Percentiles rank a stretch among this genome's conserved stretches.
Evolutionary conservation across 2,888 invertebrate genomes (phyloP).

Genomic region (Mythimna ferrago): DNA sequence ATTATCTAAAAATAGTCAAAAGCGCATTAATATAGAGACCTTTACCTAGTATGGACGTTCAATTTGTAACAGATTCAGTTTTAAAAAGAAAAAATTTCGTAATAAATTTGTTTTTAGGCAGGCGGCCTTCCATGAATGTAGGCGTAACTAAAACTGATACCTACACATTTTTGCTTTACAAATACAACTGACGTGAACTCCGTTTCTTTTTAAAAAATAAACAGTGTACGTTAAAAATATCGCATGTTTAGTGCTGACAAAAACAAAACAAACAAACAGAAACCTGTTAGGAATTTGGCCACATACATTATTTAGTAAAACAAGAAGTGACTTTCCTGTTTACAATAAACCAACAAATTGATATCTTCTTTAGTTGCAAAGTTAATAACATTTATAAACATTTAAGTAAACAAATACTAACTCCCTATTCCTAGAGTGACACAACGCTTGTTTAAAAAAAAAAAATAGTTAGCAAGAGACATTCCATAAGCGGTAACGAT

Average conservation of each 20-base stretch:
- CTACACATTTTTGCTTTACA: conserved; percentile 4
- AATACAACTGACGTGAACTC: neutral
- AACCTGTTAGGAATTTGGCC: conserved; percentile 7
- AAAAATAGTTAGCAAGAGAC: too few relatives aligned
- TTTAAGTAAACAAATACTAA: neutral
- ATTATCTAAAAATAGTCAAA: conserved; percentile 5
- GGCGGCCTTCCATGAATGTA: neutral
- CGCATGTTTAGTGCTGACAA: neutral
- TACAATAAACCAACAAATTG: neutral
- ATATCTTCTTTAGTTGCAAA: neutral
- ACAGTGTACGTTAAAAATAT: conserved; percentile 4
- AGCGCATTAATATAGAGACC: neutral
- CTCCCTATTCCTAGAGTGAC: too few relatives aligned
- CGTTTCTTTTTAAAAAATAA: conserved; percentile 22
- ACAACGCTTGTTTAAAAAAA: too few relatives aligned
- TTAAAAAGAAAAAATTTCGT: neutral
- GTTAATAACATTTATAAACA: neutral
- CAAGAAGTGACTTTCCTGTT: conserved; percentile 22
- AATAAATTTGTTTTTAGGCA: conserved; percentile 18
- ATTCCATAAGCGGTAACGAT: too few relatives aligned
- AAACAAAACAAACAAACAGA: conserved; percentile 39
- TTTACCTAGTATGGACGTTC: conserved; percentile 8
- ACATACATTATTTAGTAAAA: conserved; percentile 5
- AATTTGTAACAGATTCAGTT: conserved; percentile 1
- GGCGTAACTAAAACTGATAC: neutral